These are phyloP conservation scores for Probosciger aterrimus DNA, from an alignment of 2,113 vertebrate genomes.

Conservation along the genomic window DNA sequence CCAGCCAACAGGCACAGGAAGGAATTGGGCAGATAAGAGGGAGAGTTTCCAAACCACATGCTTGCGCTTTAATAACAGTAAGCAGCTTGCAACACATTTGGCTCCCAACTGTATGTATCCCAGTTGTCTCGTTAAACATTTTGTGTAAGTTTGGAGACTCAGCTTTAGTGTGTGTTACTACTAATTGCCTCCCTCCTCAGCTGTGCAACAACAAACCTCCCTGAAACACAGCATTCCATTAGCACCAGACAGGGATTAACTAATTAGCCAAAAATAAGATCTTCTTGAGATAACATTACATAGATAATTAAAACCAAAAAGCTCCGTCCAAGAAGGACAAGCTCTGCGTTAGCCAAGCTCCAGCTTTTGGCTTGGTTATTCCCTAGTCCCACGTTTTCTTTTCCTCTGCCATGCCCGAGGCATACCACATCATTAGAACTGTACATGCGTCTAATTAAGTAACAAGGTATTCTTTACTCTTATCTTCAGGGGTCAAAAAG, in stretches of 20 bases:
- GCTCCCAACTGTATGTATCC: background rate
- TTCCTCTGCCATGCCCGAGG: background rate
- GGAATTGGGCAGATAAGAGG: background rate
- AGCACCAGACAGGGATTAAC: constrained; percentile 1
- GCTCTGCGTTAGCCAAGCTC: background rate
- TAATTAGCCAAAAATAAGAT: constrained; percentile 8
- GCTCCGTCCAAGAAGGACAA: background rate
- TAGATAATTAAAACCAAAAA: constrained; percentile 5
- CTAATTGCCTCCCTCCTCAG: constrained; percentile 57
- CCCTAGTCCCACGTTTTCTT: background rate
- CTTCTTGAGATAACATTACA: background rate
- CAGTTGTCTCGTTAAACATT: constrained; percentile 39
- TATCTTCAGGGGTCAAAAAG: background rate
- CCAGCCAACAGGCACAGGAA: accelerated
- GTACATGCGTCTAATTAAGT: background rate
- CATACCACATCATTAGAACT: background rate
- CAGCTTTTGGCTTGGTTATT: background rate
- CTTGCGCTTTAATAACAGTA: background rate
- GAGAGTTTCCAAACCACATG: background rate
- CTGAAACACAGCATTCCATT: background rate
- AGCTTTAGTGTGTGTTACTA: background rate
- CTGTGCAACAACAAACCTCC: constrained; percentile 30
- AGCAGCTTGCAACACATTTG: constrained; percentile 19
- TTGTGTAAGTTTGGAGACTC: constrained; percentile 44
- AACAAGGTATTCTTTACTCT: background rate